Conservation (phyloP, 35 echinoderm and acorn worm species). For the Strongylocentrotus purpuratus region DNA sequence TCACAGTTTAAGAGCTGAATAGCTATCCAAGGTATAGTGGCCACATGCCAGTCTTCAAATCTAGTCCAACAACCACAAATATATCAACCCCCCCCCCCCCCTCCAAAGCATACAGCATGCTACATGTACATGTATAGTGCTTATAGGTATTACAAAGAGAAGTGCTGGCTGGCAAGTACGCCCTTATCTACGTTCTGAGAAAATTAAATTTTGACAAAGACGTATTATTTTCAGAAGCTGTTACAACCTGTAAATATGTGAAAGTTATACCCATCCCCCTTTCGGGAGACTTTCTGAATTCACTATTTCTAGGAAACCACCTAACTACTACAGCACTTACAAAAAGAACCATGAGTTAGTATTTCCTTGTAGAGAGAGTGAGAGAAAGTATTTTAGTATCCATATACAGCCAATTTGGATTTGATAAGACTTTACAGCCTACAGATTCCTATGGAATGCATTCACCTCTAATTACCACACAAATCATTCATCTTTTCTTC, state of each 20-base stretch:
- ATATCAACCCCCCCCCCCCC: background rate
- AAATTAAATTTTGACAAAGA: background rate
- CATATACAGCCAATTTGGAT: background rate
- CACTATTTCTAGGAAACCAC: background rate
- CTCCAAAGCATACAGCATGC: background rate
- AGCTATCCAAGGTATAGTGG: background rate
- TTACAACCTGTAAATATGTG: background rate
- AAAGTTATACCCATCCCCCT: background rate
- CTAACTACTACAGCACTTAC: background rate
- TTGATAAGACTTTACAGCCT: background rate
- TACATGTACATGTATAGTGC: background rate
- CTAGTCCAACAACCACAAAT: background rate
- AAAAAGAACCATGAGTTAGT: background rate
- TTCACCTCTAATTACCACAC: constrained; percentile 35
- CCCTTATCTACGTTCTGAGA: background rate
- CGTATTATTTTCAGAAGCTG: background rate
- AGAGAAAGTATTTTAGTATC: background rate
- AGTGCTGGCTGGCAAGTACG: background rate
- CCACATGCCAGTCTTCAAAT: background rate
- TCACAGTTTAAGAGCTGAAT: background rate
- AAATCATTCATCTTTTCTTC: background rate
- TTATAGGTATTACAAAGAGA: background rate
- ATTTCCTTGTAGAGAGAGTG: background rate
- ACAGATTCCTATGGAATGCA: constrained; percentile 36
- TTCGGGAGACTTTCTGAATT: background rate